Evolutionary conservation across 1,140 invertebrate genomes (phyloP).

Genomic region (Calycopis cecrops): DNA sequence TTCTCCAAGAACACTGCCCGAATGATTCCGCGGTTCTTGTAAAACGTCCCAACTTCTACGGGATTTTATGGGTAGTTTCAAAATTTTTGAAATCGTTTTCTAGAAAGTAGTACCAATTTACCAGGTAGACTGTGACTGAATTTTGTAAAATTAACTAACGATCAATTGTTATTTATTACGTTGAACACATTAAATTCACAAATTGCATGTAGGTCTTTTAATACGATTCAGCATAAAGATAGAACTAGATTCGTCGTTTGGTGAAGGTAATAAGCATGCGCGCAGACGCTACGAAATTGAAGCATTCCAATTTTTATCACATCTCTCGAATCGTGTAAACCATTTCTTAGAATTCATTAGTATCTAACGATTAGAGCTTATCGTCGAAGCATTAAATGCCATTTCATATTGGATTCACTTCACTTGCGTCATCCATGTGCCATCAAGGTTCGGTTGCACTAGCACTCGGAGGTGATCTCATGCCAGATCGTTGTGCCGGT

Average conservation of each 20-base stretch:
- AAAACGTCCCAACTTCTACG: constrained; percentile 38
- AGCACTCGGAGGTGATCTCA: constrained; percentile 37
- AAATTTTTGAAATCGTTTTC: constrained; percentile 68
- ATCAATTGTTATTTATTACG: constrained; percentile 51
- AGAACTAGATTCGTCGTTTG: constrained; percentile 52
- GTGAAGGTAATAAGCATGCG: constrained; percentile 17
- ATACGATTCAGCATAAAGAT: constrained; percentile 48
- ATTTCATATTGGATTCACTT: constrained; percentile 38
- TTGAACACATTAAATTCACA: constrained; percentile 36
- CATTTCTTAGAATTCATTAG: constrained; percentile 39
- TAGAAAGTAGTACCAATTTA: constrained; percentile 62
- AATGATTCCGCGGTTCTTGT: constrained; percentile 26
- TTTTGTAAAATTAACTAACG: constrained; percentile 67
- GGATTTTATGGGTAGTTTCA: constrained; percentile 47
- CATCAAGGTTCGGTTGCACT: constrained; percentile 39
- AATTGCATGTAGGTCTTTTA: constrained; percentile 29
- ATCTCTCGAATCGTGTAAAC: constrained; percentile 38
- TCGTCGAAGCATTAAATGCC: constrained; percentile 35
- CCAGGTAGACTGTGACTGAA: constrained; percentile 67
- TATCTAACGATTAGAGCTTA: constrained; percentile 55
- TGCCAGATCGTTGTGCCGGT: constrained; percentile 50
- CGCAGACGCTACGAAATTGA: constrained; percentile 55
- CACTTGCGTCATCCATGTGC: constrained; percentile 63
- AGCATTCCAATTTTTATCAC: constrained; percentile 28
- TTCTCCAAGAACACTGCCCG: constrained; percentile 53